Conservation (phyloP, 2,797 vertebrate genomes). For the Eulemur mongoz region DNA sequence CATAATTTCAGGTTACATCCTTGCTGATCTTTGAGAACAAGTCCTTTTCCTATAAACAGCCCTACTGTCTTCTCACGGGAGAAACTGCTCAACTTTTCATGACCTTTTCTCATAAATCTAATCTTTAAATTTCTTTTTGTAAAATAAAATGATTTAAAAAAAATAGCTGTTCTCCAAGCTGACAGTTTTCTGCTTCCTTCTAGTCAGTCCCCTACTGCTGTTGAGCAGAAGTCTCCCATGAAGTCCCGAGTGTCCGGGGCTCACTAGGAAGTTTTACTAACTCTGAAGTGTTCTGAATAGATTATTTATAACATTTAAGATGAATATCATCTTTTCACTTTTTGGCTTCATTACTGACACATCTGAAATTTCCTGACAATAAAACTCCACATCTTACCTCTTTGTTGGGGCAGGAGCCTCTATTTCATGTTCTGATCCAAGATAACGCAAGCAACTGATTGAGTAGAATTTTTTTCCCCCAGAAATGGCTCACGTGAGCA, state of each 20-base stretch:
- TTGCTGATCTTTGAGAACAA: background rate
- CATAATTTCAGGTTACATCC: background rate
- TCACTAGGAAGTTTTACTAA: background rate
- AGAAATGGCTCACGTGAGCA: background rate
- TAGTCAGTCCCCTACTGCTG: background rate
- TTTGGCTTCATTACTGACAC: background rate
- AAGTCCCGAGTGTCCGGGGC: background rate
- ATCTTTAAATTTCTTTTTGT: background rate
- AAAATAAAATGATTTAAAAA: background rate
- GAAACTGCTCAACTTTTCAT: slow-evolving; percentile 7
- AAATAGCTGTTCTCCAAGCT: background rate
- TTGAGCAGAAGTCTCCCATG: background rate
- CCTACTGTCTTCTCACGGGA: background rate
- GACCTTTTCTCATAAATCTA: slow-evolving; percentile 16
- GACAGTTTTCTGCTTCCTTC: background rate
- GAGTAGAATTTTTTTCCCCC: background rate
- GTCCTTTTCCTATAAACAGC: background rate
- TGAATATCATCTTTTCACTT: background rate
- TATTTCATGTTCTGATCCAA: background rate
- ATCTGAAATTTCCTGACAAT: slow-evolving; percentile 18
- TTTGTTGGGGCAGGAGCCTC: background rate
- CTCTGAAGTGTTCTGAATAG: background rate
- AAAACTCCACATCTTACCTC: background rate
- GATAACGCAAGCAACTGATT: background rate
- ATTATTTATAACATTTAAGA: background rate